Conservation (phyloP, 2,888 invertebrate genomes). For the Torymus aiolomorphi region DNA sequence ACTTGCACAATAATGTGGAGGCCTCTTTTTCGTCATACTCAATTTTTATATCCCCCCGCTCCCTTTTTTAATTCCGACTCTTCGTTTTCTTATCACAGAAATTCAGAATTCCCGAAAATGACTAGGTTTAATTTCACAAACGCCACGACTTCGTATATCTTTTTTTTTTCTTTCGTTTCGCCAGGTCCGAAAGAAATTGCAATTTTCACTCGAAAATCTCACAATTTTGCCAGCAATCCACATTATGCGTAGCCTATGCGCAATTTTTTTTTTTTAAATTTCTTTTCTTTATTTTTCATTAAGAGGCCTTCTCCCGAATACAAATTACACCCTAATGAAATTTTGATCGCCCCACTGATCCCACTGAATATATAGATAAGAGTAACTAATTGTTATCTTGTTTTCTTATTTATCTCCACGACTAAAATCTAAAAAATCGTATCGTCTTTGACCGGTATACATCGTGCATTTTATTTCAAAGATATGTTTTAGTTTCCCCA, state of each 20-base stretch:
- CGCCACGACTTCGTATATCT: conserved; percentile 55
- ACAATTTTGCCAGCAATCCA: conserved; percentile 60
- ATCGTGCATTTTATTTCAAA: conserved; percentile 68
- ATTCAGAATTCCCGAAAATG: conserved; percentile 73
- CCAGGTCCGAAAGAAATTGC: conserved; percentile 32
- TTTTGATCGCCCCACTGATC: conserved; percentile 33
- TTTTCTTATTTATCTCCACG: conserved; percentile 54
- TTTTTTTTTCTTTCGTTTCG: conserved; percentile 55
- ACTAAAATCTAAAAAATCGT: conserved; percentile 70
- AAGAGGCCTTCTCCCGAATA: conserved; percentile 8
- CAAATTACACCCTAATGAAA: conserved; percentile 44
- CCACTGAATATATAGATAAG: conserved; percentile 30
- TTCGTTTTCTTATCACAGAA: conserved; percentile 72
- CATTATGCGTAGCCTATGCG: conserved; percentile 64
- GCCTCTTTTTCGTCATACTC: conserved; percentile 38
- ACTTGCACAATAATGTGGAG: conserved; percentile 68
- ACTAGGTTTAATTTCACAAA: conserved; percentile 74
- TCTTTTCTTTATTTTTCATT: conserved; percentile 17
- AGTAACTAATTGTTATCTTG: conserved; percentile 6
- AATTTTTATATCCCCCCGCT: conserved; percentile 44
- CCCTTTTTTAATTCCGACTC: conserved; percentile 36
- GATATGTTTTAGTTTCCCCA: conserved; percentile 69
- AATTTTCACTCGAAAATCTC: conserved; percentile 47
- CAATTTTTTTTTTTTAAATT: conserved; percentile 45
- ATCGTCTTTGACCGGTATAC: conserved; percentile 73